These are phyloP conservation scores for Dendrolimus punctatus DNA, from an alignment of 1,140 invertebrate species.

Conservation along the genomic window DNA sequence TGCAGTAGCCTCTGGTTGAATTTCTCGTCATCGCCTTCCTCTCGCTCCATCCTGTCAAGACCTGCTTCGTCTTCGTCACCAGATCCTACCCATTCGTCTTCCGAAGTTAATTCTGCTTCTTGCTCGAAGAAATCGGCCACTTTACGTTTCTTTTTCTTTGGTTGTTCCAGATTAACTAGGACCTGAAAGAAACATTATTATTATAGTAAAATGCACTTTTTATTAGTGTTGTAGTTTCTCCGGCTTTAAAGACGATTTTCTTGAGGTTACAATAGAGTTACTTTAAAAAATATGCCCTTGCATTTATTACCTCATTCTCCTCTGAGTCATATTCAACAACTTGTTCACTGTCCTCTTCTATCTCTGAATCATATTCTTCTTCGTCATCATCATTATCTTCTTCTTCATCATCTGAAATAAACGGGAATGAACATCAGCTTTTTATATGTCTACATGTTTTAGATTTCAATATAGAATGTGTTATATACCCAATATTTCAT, in stretches of 20 bases:
- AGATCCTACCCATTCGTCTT: constrained; percentile 82
- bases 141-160: constrained; percentile 68
- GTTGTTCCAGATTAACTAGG: constrained; percentile 31
- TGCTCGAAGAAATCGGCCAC: constrained; percentile 83
- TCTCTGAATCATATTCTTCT: constrained; percentile 27
- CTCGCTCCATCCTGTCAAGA: constrained; percentile 81
- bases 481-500: no score
- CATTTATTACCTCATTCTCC: constrained; percentile 77
- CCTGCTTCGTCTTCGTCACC: constrained; percentile 85
- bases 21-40: constrained; percentile 84
- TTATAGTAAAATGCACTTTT: no score
- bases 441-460: no score
- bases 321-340: constrained; percentile 82
- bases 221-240: no score
- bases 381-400: constrained; percentile 51
- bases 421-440: no score
- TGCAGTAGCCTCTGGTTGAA: constrained; percentile 79
- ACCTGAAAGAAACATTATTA: constrained; percentile 28
- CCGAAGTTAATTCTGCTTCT: constrained; percentile 87
- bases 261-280: background rate
- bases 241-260: no score
- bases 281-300: background rate
- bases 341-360: constrained; percentile 34
- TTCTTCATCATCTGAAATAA: constrained; percentile 24
- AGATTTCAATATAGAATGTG: no score